These are phyloP conservation scores for Exephanes ischioxanthus DNA, from an alignment of 2,888 invertebrate species.

Conservation along the genomic window DNA sequence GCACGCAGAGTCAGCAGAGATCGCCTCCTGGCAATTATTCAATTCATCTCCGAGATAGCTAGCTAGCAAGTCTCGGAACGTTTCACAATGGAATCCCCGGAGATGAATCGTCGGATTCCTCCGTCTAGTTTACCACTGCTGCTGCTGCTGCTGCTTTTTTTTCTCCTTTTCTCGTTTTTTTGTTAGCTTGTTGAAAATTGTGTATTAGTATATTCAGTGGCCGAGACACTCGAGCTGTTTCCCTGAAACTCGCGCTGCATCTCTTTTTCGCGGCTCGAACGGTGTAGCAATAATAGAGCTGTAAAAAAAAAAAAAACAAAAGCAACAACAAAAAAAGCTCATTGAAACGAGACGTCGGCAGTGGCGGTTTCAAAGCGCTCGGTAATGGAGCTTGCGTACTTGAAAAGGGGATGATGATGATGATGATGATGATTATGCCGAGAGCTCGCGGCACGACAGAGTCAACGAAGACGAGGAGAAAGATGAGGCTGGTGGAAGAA, in stretches of 20 bases:
- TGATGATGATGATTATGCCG: slow-evolving; percentile 51
- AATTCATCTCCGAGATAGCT: slow-evolving; percentile 56
- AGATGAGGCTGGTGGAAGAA: slow-evolving; percentile 61
- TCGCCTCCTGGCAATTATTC: slow-evolving; percentile 68
- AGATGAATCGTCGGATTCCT: slow-evolving; percentile 69
- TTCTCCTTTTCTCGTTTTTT: not conserved
- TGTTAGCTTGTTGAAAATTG: slow-evolving; percentile 4
- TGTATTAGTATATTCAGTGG: slow-evolving; percentile 14
- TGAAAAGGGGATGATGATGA: slow-evolving; percentile 68
- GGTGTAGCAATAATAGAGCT: slow-evolving; percentile 72
- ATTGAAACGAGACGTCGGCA: slow-evolving; percentile 67
- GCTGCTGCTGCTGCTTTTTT: not conserved
- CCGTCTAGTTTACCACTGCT: slow-evolving; percentile 28
- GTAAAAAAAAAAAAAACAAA: slow-evolving; percentile 57
- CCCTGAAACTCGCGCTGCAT: not conserved
- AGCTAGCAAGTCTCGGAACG: slow-evolving; percentile 36
- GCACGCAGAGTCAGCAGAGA: slow-evolving; percentile 47
- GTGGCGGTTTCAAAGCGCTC: slow-evolving; percentile 78
- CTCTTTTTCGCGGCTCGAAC: slow-evolving; percentile 31
- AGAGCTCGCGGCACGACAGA: slow-evolving; percentile 17
- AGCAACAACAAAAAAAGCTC: slow-evolving; percentile 30
- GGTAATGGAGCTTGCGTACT: slow-evolving; percentile 83
- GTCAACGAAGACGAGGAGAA: slow-evolving; percentile 65
- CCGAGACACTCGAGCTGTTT: slow-evolving; percentile 25
- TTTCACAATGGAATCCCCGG: slow-evolving; percentile 64